Conservation (phyloP, 2,888 invertebrate genomes). For the Julus scanicus region DNA sequence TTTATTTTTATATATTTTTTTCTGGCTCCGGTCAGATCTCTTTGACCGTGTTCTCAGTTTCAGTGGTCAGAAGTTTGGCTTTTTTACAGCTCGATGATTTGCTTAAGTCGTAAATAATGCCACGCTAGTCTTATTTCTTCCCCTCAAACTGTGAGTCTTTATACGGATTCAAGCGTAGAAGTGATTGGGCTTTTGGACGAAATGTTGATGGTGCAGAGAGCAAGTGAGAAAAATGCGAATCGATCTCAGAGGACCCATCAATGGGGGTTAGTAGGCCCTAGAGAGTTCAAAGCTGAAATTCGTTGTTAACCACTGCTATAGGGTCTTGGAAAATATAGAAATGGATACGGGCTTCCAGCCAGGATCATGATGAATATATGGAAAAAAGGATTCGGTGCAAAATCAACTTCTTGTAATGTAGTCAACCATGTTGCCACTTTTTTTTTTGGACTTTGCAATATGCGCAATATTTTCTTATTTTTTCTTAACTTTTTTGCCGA, state of each 20-base stretch:
- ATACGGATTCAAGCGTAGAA: constrained; percentile 7
- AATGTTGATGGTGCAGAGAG: constrained; percentile 33
- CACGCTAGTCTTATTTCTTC: constrained; percentile 24
- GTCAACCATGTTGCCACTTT: neutral
- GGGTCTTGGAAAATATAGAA: constrained; percentile 24
- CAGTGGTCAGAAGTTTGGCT: constrained; percentile 10
- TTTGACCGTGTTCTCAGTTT: neutral
- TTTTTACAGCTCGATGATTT: constrained; percentile 22
- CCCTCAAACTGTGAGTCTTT: constrained; percentile 33
- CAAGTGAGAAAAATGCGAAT: constrained; percentile 33
- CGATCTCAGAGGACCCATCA: constrained; percentile 6
- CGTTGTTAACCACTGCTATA: constrained; percentile 33
- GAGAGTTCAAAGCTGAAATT: neutral
- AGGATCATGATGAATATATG: neutral
- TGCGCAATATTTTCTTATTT: neutral
- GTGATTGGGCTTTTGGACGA: constrained; percentile 33
- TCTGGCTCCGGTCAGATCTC: neutral
- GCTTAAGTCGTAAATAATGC: constrained; percentile 33
- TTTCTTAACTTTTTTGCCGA: neutral
- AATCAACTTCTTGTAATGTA: constrained; percentile 8
- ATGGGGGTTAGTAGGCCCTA: constrained; percentile 7
- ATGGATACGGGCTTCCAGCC: constrained; percentile 33
- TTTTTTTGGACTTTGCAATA: neutral
- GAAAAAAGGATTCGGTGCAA: neutral
- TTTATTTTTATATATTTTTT: constrained; percentile 1